Evolutionary conservation across 2,797 vertebrate species (phyloP), one percentile per base, ranked within the genome.

Genomic region (Smutsia gigantea): DNA sequence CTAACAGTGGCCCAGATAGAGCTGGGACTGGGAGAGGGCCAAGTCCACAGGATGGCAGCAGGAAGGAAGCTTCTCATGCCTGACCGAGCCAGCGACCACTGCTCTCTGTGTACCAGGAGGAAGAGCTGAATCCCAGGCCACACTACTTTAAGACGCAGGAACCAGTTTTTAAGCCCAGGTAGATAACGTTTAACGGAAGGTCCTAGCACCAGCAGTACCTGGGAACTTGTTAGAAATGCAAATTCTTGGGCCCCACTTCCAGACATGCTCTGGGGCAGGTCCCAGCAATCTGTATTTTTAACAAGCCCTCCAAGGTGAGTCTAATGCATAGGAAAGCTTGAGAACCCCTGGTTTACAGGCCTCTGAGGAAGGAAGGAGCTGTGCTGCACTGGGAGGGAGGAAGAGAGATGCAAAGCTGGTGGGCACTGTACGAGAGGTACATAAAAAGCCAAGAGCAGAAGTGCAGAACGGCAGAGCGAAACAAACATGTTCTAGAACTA

Each of bases 1-100:
- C 97, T 96, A 96, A 98, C 97, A 96, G 95, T 87, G 95, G 90
- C 95, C 59, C 37, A 87, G 90, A 87, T 87, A 98, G 95, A 97
- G 94, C 91, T 87, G 63, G 93, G 71, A 90, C 94, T 94, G 75
- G 96, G 94, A 96, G 95, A 93, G 31, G 94, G 29, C 63, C 91
- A 85, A 92, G 90, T 96, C 95, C 89, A 59, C 92, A 72, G 96
- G 92, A 96, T 64, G 1, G 89, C 72, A 95, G 85, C 29, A 49
- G 55, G 87, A 96, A 83, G 88, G 86, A 97, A 97, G 82, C 0
- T 0, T 91, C 1, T 25, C 21, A 59, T 59, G 85, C 46, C 34
- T 51, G 77, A 57, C 37, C 23, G 63, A 93, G 66, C 31, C 66
- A 85, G 74, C 0, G 25, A 39, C 83, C 34, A 11, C 46, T 31